Evolutionary conservation across 2,113 vertebrate genomes (phyloP).

Genomic region (Empidonax alnorum): DNA sequence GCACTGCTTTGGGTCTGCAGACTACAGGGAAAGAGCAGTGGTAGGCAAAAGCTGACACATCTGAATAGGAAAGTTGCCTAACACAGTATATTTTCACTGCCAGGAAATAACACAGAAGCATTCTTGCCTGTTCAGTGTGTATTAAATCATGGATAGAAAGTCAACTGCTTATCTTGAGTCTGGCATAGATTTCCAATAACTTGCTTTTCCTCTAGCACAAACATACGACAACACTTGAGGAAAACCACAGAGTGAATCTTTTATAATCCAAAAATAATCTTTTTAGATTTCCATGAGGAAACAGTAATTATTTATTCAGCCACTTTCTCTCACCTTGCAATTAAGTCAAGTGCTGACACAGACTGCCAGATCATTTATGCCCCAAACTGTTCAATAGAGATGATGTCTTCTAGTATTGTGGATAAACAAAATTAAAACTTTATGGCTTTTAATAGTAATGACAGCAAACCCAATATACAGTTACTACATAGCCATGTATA

Average conservation of each 20-base stretch:
- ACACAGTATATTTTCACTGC: conserved; percentile 50
- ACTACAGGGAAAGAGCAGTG: not conserved
- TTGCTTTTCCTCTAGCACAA: conserved; percentile 16
- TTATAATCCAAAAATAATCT: not conserved
- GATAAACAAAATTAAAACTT: not conserved
- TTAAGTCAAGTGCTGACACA: not conserved
- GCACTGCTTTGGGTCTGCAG: conserved; percentile 16
- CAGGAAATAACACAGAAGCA: conserved; percentile 65
- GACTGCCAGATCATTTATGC: not conserved
- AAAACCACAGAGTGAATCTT: conserved; percentile 25
- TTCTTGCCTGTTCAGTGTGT: conserved; percentile 60
- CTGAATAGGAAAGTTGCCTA: conserved; percentile 39
- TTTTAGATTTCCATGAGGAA: conserved; percentile 21
- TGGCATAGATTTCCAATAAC: conserved; percentile 65
- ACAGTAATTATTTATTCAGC: not conserved
- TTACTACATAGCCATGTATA: not conserved
- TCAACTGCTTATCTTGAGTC: conserved; percentile 48
- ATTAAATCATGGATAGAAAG: conserved; percentile 56
- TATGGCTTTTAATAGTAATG: not conserved
- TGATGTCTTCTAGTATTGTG: not conserved
- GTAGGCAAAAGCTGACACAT: conserved; percentile 47
- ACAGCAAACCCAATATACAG: not conserved
- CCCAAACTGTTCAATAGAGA: not conserved
- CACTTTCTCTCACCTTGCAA: conserved; percentile 5
- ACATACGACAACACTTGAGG: not conserved